Conservation (phyloP, 2,888 invertebrate species). For the Pantelozetes paolii region DNA sequence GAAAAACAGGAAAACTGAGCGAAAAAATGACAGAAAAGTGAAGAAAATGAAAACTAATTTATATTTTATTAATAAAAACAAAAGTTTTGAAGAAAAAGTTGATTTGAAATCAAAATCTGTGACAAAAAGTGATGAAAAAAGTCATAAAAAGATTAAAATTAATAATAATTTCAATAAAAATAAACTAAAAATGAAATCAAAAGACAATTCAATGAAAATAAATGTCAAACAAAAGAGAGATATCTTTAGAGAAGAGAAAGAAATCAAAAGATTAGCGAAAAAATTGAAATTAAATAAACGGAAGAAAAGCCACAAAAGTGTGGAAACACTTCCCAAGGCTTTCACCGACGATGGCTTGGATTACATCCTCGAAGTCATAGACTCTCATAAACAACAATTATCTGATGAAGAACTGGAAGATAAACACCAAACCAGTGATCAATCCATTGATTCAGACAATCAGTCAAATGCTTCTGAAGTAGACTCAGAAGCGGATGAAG, state of each 20-base stretch:
- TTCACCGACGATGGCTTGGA: slow-evolving; percentile 41
- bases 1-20: not conserved
- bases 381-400: not conserved
- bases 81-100: not conserved
- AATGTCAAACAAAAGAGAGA: slow-evolving; percentile 5
- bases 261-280: slow-evolving; percentile 36
- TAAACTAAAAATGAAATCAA: slow-evolving; percentile 12
- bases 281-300: slow-evolving; percentile 35
- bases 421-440: not conserved
- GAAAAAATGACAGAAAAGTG: slow-evolving; percentile 34
- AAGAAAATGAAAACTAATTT: slow-evolving; percentile 19
- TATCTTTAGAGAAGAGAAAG: slow-evolving; percentile 35
- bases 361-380: slow-evolving; percentile 40
- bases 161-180: not conserved
- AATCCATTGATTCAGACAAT: not conserved
- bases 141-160: not conserved
- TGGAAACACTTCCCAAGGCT: slow-evolving; percentile 38
- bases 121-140: not conserved
- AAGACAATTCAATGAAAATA: not conserved
- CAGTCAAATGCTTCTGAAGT: not conserved
- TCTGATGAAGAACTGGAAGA: slow-evolving; percentile 11
- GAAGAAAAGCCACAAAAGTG: slow-evolving; percentile 22
- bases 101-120: slow-evolving; percentile 3
- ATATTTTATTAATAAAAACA: not conserved
- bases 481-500: not conserved